Evolutionary conservation across 2,113 vertebrate genomes (phyloP).

Genomic region (Nyctereutes procyonoides): DNA sequence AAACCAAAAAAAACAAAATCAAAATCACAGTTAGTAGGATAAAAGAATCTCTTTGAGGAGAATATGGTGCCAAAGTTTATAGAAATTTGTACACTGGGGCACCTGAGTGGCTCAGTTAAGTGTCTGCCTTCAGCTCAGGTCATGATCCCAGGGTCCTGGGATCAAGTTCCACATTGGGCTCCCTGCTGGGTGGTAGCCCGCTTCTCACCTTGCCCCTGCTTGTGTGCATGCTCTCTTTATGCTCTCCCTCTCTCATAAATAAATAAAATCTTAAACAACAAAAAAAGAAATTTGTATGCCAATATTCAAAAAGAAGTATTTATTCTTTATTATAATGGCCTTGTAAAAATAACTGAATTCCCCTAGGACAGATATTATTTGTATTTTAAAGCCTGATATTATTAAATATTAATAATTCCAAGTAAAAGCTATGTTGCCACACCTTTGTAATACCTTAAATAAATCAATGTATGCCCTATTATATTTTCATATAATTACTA

Average conservation of each 20-base stretch:
- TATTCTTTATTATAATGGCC: background rate
- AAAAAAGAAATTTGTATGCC: background rate
- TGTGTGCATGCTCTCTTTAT: too few relatives aligned
- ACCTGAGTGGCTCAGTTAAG: too few relatives aligned
- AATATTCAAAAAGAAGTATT: conserved; percentile 27
- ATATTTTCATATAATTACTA: background rate
- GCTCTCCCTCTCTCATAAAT: too few relatives aligned
- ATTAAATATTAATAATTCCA: background rate
- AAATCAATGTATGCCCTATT: background rate
- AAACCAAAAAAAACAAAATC: too few relatives aligned
- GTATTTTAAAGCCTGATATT: background rate
- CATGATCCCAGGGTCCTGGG: too few relatives aligned
- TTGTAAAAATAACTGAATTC: conserved; percentile 8
- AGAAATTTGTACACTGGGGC: background rate
- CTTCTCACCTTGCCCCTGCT: too few relatives aligned
- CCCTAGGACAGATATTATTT: background rate
- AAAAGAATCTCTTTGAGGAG: background rate
- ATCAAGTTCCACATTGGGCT: too few relatives aligned
- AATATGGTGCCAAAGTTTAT: background rate
- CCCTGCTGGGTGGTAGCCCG: too few relatives aligned
- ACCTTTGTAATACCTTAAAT: background rate
- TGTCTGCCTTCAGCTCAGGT: too few relatives aligned
- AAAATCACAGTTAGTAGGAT: background rate
- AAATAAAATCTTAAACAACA: too few relatives aligned
- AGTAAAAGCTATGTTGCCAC: background rate